Evolutionary conservation across 2,888 invertebrate species (phyloP).

Genomic region (Acronicta psi): DNA sequence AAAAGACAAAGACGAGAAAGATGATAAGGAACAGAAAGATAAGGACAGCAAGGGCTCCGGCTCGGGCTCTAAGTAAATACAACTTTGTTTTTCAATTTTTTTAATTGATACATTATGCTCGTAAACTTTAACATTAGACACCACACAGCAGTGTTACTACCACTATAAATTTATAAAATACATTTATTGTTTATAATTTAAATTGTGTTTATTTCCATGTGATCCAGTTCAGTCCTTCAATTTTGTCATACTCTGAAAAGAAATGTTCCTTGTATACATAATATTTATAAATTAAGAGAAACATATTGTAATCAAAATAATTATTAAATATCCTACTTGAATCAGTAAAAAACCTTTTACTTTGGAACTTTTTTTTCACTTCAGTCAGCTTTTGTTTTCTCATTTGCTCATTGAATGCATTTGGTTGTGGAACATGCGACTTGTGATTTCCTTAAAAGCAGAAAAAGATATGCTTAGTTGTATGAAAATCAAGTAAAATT

Average conservation of each 20-base stretch:
- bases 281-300: conserved; percentile 5
- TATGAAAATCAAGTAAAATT: conserved; percentile 1
- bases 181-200: conserved; percentile 58
- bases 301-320: conserved; percentile 6
- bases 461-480: conserved; percentile 14
- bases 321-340: conserved; percentile 67
- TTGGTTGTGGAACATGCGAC: conserved; percentile 48
- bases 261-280: conserved; percentile 22
- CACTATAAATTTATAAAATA: conserved; percentile 71
- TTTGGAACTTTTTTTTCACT: conserved; percentile 73
- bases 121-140: conserved; percentile 76
- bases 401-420: conserved; percentile 62
- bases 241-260: conserved; percentile 82
- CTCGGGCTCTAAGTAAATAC: conserved; percentile 69
- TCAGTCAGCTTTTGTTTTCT: conserved; percentile 66
- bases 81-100: conserved; percentile 71
- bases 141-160: conserved; percentile 71
- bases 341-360: conserved; percentile 69
- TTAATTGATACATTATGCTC: conserved; percentile 78
- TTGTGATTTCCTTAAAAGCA: conserved; percentile 45
- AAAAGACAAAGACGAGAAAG: conserved; percentile 90
- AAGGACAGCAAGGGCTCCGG: conserved; percentile 76
- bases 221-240: conserved; percentile 86
- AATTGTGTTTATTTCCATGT: conserved; percentile 74
- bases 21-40: conserved; percentile 87